Percentiles rank a stretch among this genome's conserved stretches.
phyloP scores from a whole-genome alignment of 2,888 invertebrate genomes.

The Fragum sueziense region DNA sequence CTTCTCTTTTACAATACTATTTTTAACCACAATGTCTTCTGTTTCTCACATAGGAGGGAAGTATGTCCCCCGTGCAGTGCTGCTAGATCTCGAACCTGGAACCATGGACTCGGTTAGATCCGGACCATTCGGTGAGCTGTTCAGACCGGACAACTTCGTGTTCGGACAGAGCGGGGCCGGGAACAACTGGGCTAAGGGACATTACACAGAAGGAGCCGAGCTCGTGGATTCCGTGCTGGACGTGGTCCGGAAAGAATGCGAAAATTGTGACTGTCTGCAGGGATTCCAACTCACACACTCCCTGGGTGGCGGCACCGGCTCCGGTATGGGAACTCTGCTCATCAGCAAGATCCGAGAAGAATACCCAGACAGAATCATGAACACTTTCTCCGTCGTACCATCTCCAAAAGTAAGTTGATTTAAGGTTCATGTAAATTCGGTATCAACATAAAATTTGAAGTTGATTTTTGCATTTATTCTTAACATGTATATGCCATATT shows the following conservation, averaged over 20 bases:
- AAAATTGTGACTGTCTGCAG: slow-evolving; percentile 94
- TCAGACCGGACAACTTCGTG: slow-evolving; percentile 97
- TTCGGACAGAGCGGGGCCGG: slow-evolving; percentile 89
- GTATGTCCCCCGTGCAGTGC: slow-evolving; percentile 96
- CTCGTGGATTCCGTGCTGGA: slow-evolving; percentile 85
- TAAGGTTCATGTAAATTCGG: too few species aligned
- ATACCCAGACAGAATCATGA: slow-evolving; percentile 99
- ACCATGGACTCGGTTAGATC: slow-evolving; percentile 98
- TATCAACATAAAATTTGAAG: too few species aligned
- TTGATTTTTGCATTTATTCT: too few species aligned
- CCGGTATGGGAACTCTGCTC: slow-evolving; percentile 93
- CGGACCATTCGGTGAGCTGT: slow-evolving; percentile 96
- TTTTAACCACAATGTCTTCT: too few species aligned
- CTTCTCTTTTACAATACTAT: neutral
- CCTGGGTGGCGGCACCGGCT: slow-evolving; percentile 93
- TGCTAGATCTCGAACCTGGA: slow-evolving; percentile 97
- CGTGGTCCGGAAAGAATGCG: slow-evolving; percentile 89
- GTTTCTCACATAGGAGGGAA: slow-evolving; percentile 86
- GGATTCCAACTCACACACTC: slow-evolving; percentile 86
- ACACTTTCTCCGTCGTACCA: slow-evolving; percentile 96
- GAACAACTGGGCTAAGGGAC: slow-evolving; percentile 95
- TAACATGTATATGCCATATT: too few species aligned
- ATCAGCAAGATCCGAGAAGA: slow-evolving; percentile 98
- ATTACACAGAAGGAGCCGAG: slow-evolving; percentile 93
- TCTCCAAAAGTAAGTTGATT: slow-evolving; percentile 87